Conservation (phyloP, 35 echinoderm and acorn worm genomes). For the Chiridota heheva region DNA sequence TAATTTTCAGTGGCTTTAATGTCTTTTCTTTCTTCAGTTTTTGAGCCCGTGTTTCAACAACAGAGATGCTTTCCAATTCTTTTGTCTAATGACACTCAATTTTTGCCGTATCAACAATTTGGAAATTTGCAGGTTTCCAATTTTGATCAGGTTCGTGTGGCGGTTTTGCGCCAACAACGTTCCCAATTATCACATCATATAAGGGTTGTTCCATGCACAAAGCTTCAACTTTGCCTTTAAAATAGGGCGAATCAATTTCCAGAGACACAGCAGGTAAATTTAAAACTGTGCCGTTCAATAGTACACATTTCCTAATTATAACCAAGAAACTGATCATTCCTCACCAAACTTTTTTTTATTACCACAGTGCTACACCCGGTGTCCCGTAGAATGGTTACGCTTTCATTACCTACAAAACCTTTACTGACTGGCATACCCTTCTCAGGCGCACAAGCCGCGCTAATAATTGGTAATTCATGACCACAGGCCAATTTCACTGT, state of each 20-base stretch:
- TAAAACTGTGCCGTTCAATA: conserved; percentile 26
- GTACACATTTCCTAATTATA: conserved; percentile 27
- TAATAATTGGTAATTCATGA: conserved; percentile 29
- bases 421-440: conserved; percentile 14
- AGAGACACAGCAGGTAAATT: conserved; percentile 16
- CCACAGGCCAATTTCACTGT: conserved; percentile 14
- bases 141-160: conserved; percentile 2
- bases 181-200: conserved; percentile 36
- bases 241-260: conserved; percentile 40
- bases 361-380: conserved; percentile 28
- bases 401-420: background rate
- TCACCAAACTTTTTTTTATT: conserved; percentile 18
- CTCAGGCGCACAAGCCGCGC: background rate
- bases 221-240: conserved; percentile 9
- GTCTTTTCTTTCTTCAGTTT: background rate
- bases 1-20: conserved; percentile 1
- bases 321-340: background rate
- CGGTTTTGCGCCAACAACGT: conserved; percentile 3
- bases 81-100: background rate
- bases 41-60: conserved; percentile 25
- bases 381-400: background rate
- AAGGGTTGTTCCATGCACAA: conserved; percentile 33
- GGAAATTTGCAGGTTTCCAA: background rate
- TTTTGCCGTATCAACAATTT: background rate
- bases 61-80: background rate